Evolutionary conservation across 1,140 invertebrate species (phyloP).

Genomic region (Tetranychus urticae): DNA sequence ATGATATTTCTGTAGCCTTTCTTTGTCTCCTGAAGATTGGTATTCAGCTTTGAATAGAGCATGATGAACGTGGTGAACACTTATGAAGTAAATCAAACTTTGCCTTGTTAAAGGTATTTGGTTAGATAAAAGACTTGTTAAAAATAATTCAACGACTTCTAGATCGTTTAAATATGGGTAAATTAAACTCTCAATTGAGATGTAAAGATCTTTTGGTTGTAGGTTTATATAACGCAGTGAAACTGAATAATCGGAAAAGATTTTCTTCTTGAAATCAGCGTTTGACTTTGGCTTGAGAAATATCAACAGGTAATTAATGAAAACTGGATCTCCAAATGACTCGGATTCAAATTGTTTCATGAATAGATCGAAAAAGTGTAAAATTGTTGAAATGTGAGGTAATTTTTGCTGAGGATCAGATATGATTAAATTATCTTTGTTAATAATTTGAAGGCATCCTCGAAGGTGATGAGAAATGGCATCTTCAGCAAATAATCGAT

Average conservation of each 20-base stretch:
- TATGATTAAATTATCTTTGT: not conserved
- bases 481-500: conserved; percentile 3
- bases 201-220: not conserved
- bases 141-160: not conserved
- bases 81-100: not conserved
- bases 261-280: not conserved
- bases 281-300: not conserved
- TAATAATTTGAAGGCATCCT: not conserved
- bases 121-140: not conserved
- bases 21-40: too few species aligned
- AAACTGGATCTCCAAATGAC: conserved; percentile 4
- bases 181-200: not conserved
- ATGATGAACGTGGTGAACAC: not conserved
- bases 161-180: not conserved
- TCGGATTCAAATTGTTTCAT: conserved; percentile 2
- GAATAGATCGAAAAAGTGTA: not conserved
- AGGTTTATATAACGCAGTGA: not conserved
- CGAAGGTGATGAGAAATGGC: not conserved
- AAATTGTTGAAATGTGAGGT: not conserved
- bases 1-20: too few species aligned
- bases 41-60: too few species aligned
- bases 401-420: not conserved
- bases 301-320: conserved; percentile 6
- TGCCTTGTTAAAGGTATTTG: not conserved
- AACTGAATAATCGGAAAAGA: not conserved